Percentiles rank a stretch among this genome's conserved stretches.
phyloP scores from a whole-genome alignment of 2,113 vertebrate genomes.

The Apaloderma vittatum region DNA sequence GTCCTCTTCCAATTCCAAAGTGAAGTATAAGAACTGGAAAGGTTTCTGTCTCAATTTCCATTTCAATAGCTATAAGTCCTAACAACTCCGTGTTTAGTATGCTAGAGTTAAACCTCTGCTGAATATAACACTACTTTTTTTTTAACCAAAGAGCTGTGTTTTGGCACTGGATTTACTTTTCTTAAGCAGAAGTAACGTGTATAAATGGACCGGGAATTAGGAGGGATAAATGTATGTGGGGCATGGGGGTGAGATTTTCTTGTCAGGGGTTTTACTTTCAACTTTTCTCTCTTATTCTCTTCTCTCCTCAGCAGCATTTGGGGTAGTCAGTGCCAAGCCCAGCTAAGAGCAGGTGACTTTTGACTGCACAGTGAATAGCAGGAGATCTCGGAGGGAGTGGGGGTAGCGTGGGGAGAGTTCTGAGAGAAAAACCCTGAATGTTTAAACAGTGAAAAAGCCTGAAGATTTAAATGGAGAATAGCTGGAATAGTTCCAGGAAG shows the following conservation, averaged over 20 bases:
- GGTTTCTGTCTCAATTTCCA: slow-evolving; percentile 52
- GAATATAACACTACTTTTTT: background rate
- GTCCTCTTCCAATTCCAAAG: slow-evolving; percentile 24
- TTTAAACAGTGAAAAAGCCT: background rate
- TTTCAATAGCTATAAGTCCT: background rate
- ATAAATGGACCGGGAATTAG: background rate
- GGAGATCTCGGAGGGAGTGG: background rate
- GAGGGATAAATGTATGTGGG: background rate
- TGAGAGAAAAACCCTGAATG: background rate
- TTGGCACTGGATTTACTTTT: slow-evolving; percentile 39
- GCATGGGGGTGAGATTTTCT: background rate
- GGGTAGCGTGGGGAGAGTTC: background rate
- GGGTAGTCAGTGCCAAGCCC: background rate
- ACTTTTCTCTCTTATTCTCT: background rate
- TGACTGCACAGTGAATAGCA: background rate
- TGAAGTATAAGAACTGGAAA: slow-evolving; percentile 32
- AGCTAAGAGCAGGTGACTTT: slow-evolving; percentile 42
- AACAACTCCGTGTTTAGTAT: slow-evolving; percentile 5
- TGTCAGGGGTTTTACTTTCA: slow-evolving; percentile 36
- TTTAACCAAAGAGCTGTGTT: slow-evolving; percentile 17
- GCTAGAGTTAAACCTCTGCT: slow-evolving; percentile 47
- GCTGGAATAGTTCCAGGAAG: slow-evolving; percentile 41
- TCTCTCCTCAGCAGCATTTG: slow-evolving; percentile 5
- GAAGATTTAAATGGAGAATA: slow-evolving; percentile 1
- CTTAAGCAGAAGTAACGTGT: background rate